Evolutionary conservation across 2,888 invertebrate genomes (phyloP).

Genomic region (Eupithecia dodoneata): DNA sequence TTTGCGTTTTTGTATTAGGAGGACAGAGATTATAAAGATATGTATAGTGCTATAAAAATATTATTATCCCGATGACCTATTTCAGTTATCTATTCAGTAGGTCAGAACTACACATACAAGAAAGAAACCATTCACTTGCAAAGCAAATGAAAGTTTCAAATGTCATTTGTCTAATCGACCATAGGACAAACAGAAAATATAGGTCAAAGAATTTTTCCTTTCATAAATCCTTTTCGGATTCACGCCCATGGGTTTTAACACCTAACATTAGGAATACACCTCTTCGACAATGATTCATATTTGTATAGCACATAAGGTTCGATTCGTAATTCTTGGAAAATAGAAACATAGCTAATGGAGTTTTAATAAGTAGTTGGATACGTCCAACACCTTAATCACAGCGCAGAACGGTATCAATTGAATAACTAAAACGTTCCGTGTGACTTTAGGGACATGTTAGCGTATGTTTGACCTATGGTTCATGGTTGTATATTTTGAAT

Average conservation of each 20-base stretch:
- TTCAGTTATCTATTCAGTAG: background rate
- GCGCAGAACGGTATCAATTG: background rate
- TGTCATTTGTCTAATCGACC: constrained; percentile 12
- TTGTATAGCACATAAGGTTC: constrained; percentile 8
- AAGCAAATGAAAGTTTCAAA: background rate
- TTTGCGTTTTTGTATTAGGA: too few species aligned
- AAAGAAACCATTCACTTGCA: constrained; percentile 1
- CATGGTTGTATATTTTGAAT: background rate
- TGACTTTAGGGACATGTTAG: background rate
- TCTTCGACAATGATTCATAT: constrained; percentile 10
- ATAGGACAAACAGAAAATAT: constrained; percentile 12
- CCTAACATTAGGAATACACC: background rate
- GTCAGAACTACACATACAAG: background rate
- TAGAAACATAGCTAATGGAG: constrained; percentile 34
- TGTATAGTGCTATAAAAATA: background rate
- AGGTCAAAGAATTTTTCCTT: constrained; percentile 17
- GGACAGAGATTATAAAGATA: background rate
- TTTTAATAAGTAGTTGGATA: constrained; percentile 40
- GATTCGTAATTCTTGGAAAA: background rate
- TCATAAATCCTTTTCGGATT: constrained; percentile 19
- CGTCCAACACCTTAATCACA: background rate
- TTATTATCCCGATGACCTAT: background rate
- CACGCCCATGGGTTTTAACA: constrained; percentile 18
- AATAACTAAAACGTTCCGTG: background rate
- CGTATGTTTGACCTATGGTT: background rate